A percentile compares a stretch with the other conserved stretches of the same genome.
Conservation (phyloP, 2,797 vertebrate genomes). For the Crax fasciolata region DNA sequence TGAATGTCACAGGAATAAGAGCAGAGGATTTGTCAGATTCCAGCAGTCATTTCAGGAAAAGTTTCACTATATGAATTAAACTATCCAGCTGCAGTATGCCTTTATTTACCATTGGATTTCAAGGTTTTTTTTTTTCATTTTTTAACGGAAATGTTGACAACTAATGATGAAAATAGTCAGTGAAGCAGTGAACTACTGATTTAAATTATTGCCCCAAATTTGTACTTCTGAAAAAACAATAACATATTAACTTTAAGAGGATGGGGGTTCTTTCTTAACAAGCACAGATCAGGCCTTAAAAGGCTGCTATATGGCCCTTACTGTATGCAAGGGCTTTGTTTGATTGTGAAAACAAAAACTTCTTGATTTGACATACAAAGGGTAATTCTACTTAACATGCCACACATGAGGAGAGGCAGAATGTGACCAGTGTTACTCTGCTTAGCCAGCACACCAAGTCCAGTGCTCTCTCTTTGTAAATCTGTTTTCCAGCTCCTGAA, state of each 20-base stretch:
- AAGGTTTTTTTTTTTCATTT: neutral
- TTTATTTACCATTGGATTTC: neutral
- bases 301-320: conserved; percentile 47
- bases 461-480: conserved; percentile 49
- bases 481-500: conserved; percentile 46
- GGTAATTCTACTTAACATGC: conserved; percentile 60
- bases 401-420: conserved; percentile 45
- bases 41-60: neutral
- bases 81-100: neutral
- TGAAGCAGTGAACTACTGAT: conserved; percentile 19
- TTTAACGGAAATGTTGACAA: conserved; percentile 32
- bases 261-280: neutral
- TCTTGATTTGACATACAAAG: conserved; percentile 66
- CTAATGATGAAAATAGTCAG: conserved; percentile 26
- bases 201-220: conserved; percentile 12
- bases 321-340: conserved; percentile 68
- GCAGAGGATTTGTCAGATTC: neutral
- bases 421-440: conserved; percentile 16
- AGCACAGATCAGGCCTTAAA: neutral
- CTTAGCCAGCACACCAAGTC: conserved; percentile 49
- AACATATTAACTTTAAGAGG: neutral
- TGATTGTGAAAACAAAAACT: conserved; percentile 60
- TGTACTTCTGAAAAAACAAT: neutral
- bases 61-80: neutral
- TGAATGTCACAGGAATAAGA: neutral